phyloP scores from a whole-genome alignment of 92 coral and sea anemone genomes.

The Zoanthus solanderi region DNA sequence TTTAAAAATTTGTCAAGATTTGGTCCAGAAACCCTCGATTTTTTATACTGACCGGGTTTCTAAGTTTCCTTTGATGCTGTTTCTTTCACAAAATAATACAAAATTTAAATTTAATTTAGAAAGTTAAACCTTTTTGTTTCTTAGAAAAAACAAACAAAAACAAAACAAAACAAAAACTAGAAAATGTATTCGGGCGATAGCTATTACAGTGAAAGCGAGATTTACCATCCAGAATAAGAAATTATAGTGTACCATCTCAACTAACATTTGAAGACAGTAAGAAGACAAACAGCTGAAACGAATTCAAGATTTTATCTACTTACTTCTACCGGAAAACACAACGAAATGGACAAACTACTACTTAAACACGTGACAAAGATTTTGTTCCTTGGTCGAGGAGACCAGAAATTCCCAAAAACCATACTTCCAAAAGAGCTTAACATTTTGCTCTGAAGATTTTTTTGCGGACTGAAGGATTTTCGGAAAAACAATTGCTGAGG shows the following conservation, averaged over 20 bases:
- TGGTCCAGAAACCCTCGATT: no score
- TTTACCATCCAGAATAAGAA: not conserved
- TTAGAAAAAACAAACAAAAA: not conserved
- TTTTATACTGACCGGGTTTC: no score
- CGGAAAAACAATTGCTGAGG: constrained; percentile 20
- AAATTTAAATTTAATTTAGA: not conserved
- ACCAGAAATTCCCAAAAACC: constrained; percentile 18
- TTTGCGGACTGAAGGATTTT: constrained; percentile 15
- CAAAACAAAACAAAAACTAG: not conserved
- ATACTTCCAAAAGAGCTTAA: constrained; percentile 6
- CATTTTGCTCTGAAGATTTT: constrained; percentile 40
- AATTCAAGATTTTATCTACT: constrained; percentile 24
- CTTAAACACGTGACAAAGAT: constrained; percentile 28
- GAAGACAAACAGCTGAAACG: constrained; percentile 16
- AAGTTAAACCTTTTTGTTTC: not conserved
- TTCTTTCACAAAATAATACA: not conserved
- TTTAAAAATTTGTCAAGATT: no score
- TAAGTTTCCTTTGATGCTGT: not conserved
- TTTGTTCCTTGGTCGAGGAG: constrained; percentile 5
- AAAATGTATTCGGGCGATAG: not conserved
- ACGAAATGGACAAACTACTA: constrained; percentile 36
- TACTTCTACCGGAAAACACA: constrained; percentile 35
- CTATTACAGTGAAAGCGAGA: not conserved
- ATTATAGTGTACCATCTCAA: not conserved
- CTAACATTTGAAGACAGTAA: not conserved